A percentile compares a stretch with the other conserved stretches of the same genome.
Evolutionary conservation across 1,140 invertebrate genomes (phyloP).

Genomic region (Cheumatopsyche charites): DNA sequence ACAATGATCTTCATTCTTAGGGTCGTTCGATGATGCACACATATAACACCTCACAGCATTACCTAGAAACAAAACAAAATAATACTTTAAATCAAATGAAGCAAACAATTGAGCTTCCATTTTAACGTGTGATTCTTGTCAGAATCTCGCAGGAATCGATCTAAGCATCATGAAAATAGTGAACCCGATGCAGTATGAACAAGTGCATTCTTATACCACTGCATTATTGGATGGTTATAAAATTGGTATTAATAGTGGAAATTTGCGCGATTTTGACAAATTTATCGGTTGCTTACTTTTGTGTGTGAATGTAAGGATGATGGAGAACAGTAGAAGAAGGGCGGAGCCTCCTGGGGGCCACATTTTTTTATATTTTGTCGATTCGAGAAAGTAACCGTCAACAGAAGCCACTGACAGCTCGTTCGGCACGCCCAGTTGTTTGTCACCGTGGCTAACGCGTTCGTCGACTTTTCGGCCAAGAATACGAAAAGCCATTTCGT

Average conservation of each 20-base stretch:
- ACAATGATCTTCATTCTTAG: constrained; percentile 78
- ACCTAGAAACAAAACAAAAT: constrained; percentile 57
- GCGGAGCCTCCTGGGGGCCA: constrained; percentile 1
- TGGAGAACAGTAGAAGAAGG: background rate
- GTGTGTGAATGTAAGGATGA: background rate
- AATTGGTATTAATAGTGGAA: too few species aligned
- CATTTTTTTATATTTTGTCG: background rate
- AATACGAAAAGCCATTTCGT: too few species aligned
- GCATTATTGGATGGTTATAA: background rate
- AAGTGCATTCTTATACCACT: too few species aligned
- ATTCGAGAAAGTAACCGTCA: background rate
- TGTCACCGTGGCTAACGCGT: background rate
- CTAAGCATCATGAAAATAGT: too few species aligned
- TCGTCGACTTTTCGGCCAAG: background rate
- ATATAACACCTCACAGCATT: constrained; percentile 83
- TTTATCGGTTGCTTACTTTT: too few species aligned
- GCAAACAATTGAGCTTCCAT: background rate
- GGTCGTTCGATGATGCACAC: constrained; percentile 81
- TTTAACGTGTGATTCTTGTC: too few species aligned
- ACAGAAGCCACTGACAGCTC: background rate
- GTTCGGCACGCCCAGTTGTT: constrained; percentile 12
- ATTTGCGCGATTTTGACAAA: too few species aligned
- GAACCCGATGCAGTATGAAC: too few species aligned
- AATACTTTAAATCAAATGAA: constrained; percentile 19
- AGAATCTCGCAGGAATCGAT: too few species aligned